phyloP scores from a whole-genome alignment of 1,140 invertebrate species.

The Drosophila pectinifera region DNA sequence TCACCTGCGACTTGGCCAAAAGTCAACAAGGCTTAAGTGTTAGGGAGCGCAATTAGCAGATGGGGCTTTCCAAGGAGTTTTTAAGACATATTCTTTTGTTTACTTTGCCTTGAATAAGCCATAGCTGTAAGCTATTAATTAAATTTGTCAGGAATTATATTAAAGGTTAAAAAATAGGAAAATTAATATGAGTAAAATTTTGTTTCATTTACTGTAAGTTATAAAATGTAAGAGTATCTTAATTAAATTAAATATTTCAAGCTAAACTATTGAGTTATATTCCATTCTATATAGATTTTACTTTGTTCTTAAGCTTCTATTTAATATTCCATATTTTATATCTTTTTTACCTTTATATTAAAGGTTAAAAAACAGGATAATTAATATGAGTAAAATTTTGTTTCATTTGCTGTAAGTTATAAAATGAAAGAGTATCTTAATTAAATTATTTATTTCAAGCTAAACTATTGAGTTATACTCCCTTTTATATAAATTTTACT shows the following conservation, averaged over 20 bases:
- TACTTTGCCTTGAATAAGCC: neutral
- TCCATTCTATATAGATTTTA: no score
- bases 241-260: neutral
- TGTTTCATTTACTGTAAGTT: neutral
- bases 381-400: no score
- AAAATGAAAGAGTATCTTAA: no score
- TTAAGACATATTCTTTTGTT: neutral
- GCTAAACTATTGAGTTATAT: no score
- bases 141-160: neutral
- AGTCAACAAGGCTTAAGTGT: constrained; percentile 22
- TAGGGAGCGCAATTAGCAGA: constrained; percentile 25
- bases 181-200: no score
- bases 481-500: no score
- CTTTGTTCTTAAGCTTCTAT: no score
- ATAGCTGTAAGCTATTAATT: neutral
- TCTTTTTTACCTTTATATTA: no score
- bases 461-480: no score
- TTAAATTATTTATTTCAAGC: neutral
- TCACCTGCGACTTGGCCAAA: constrained; percentile 2
- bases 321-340: no score
- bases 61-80: constrained; percentile 4
- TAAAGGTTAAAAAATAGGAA: neutral
- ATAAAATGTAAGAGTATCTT: no score
- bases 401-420: neutral
- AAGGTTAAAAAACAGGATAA: neutral